Evolutionary conservation across 2,888 invertebrate species (phyloP), one percentile per base, ranked within the genome.

Genomic region (Orthosia gothica): DNA sequence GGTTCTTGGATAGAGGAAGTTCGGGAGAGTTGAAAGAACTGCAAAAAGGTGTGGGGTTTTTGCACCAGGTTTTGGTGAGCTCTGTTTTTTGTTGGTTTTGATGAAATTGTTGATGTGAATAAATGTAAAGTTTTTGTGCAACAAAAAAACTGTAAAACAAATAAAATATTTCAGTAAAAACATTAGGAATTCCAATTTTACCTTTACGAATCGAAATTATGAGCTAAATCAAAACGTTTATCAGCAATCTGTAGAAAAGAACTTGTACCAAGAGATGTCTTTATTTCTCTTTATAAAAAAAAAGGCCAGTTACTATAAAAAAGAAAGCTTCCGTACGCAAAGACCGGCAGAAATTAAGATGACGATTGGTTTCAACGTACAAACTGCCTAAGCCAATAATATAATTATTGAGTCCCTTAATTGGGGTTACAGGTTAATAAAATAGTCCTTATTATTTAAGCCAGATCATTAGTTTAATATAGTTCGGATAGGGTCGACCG

Each of bases 241-340:
- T 26, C 49, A 75, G 15, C 26, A 62, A 32, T 52, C 3, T 57
- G 18, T 61, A 68, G 15, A 55, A 40, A n/a, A 47, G 49, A 47
- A 62, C 76, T 63, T 76, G n/a, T 63, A 52, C 58, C 62, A 70
- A 68, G 59, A 75, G 7, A 15, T 68, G 67, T 26, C 0, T 47
- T 16, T 12, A n/a, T 5, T 23, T 52, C 45, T 15, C 11, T 5
- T 2, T 16, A 9, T 3, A 7, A n/a, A 50, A 40, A 13, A 52
- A 52, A n/a, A 13, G 47, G n/a, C 64, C 58, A 70, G 52, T 58
- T 26, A 54, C 32, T 40, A 61, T 3, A n/a, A n/a, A 47, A n/a
- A 50, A 26, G 1, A 57, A 52, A 26, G 40, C 26, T 62, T 64
- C 12, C 18, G 20, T 32, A 52, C n/a, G 18, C 49, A 63, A 47